phyloP scores from a whole-genome alignment of 2,888 invertebrate genomes.

The Lobophora halterata region DNA sequence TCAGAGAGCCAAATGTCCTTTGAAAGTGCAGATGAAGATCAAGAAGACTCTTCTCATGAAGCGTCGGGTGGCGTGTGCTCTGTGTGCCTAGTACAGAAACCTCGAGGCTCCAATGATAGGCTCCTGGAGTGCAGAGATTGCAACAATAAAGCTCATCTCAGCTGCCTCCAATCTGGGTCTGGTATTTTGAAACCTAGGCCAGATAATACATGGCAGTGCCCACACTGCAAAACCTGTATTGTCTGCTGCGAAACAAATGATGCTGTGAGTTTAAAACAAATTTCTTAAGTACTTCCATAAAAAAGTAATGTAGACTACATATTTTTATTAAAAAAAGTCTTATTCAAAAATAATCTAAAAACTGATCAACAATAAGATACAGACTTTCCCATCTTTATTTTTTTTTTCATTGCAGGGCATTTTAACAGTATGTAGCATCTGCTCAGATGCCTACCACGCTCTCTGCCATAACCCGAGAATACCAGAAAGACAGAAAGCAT shows the following conservation, averaged over 20 bases:
- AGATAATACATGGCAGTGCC: conserved; percentile 92
- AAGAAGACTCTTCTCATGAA: conserved; percentile 64
- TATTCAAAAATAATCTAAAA: background rate
- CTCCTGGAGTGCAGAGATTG: conserved; percentile 87
- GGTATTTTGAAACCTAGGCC: conserved; percentile 83
- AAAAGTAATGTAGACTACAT: too few relatives aligned
- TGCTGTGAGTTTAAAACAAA: conserved; percentile 79
- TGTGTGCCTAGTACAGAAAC: conserved; percentile 81
- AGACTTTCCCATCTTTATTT: conserved; percentile 1
- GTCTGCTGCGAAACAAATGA: conserved; percentile 89
- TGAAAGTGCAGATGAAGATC: conserved; percentile 72
- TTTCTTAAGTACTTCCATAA: too few relatives aligned
- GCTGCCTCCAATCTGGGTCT: conserved; percentile 85
- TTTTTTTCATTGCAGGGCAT: conserved; percentile 76
- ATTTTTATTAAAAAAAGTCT: too few relatives aligned
- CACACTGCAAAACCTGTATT: conserved; percentile 93
- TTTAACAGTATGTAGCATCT: conserved; percentile 89
- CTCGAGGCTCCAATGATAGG: conserved; percentile 81
- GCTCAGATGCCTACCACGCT: conserved; percentile 92
- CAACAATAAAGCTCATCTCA: conserved; percentile 86
- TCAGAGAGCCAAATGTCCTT: conserved; percentile 66
- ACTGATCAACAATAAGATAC: background rate
- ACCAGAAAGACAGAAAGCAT: conserved; percentile 77
- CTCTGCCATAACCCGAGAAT: conserved; percentile 88
- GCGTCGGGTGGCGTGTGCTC: conserved; percentile 82